Evolutionary conservation across 1,140 invertebrate genomes (phyloP), one percentile per base, ranked within the genome.

Genomic region (Euura lappo): DNA sequence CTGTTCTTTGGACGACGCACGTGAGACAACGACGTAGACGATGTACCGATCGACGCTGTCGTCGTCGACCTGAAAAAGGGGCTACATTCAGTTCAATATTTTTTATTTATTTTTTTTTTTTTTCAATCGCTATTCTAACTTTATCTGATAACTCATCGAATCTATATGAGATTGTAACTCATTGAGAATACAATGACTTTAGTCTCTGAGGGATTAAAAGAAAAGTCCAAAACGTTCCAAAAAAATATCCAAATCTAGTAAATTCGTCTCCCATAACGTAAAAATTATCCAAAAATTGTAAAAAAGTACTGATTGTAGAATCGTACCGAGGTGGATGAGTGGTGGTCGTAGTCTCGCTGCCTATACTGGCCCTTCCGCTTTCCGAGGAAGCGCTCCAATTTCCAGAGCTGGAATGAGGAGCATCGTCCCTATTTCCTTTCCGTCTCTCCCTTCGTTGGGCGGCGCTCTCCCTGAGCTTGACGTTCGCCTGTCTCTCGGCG

Each of bases 321-420:
- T 89, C 87, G 45, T 90, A 93, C 79, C 92, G 92, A 6, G 91
- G 90, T 7, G 92, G 91, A 79, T 94, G 93, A 46, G 93, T 92
- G 8, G 90, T 91, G 0, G 90, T 90, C 6, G 93, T 94, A n/a
- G 93, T 93, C 88, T 95, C 93, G 74, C 93, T 94, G 73, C 93
- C 93, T 75, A 94, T 93, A 71, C 93, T 94, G 42, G 95, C 94
- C 72, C 95, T 88, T 60, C 95, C 96, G 76, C 94, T 97, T 84
- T 95, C 94, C 1, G 94, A 97, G 79, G 94, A 96, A 47, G 95
- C 95, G 79, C 95, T 96, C 97, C 97, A 98, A 85, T 98, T 97
- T 66, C 97, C 97, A 74, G 94, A 96, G 65, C 95, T 96, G 1
- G 95, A 97, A 85, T 96, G 94, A 43, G 93, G 92, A 5, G 88